phyloP scores from a whole-genome alignment of 2,888 invertebrate genomes.

The Ctena decussata region DNA sequence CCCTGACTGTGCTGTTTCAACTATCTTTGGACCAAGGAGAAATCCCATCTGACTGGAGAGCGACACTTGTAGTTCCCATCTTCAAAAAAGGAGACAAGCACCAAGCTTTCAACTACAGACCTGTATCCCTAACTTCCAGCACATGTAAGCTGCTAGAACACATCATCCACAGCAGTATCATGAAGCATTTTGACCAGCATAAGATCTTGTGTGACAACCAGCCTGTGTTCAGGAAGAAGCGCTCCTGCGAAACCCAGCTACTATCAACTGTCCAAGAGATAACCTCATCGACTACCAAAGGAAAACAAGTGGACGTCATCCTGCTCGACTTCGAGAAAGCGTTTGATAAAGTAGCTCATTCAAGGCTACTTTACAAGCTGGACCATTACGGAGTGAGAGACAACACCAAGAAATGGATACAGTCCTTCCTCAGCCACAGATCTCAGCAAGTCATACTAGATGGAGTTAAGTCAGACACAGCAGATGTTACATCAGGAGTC shows the following conservation, averaged over 20 bases:
- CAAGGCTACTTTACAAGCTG: neutral
- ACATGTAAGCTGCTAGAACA: constrained; percentile 3
- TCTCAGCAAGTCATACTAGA: neutral
- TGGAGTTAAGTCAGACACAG: neutral
- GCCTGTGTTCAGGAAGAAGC: neutral
- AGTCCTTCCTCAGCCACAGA: neutral
- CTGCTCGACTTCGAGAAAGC: neutral
- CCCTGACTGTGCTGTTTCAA: neutral
- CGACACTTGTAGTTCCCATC: neutral
- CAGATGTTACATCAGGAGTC: neutral
- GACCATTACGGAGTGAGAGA: neutral
- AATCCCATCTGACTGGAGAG: constrained; percentile 12
- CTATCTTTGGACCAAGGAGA: neutral
- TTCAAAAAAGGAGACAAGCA: constrained; percentile 15
- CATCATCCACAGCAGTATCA: neutral
- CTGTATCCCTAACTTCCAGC: neutral
- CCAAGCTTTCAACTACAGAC: neutral
- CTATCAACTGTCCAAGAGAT: neutral
- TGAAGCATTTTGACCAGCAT: neutral
- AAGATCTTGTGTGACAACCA: neutral
- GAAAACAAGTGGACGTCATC: neutral
- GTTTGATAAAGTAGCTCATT: neutral
- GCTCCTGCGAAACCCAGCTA: neutral
- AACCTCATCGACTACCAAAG: neutral
- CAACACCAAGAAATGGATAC: neutral